Base-by-base conservation (phyloP, 2,888 invertebrate species). In the Leptinotarsa haldemani region DNA sequence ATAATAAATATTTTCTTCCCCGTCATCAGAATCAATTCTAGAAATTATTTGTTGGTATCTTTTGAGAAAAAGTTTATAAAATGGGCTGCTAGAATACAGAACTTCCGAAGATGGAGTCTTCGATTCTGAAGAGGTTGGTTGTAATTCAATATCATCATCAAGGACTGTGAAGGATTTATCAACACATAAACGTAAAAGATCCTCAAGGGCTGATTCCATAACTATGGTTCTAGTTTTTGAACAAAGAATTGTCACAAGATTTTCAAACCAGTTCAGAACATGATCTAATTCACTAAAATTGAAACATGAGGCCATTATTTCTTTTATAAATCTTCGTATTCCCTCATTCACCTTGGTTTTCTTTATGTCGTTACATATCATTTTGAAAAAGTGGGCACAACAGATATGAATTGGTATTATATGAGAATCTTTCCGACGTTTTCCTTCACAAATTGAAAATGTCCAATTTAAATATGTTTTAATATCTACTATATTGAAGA, bases 341-440 rank as follows among this genome's bases (percentile, higher is more conserved):
- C 20, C 16, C 50, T 53, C 46, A 16, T 53, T 13, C 9, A 65
- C 15, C 7, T 30, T 18, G 16, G n/a, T 4, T 22, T 69, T 61
- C 15, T 69, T 69, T 16, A 64, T 64, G n/a, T 64, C 70, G 16
- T 63, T 50, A 15, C 63, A 40, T n/a, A 70, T 70, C 13, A 70
- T 70, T 70, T 70, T 64, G 50, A 70, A 70, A 53, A 63, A 70
- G 20, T 70, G 70, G 1, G 64, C 63, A 50, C 70, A 63, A 18
- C 70, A 70, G n/a, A 70, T 70, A 15, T 70, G 25, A 30, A 70
- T 48, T 5, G 61, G 61, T 15, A 48, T 50, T 40, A 70, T 48
- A 53, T 53, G n/a, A 47, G 13, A 18, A 7, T 46, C 63, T 18
- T 30, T 3, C 4, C 16, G 20, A 22, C 47, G 7, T 65, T 58